Evolutionary conservation across 2,888 invertebrate genomes (phyloP).

Genomic region (Eristalis intricaria): DNA sequence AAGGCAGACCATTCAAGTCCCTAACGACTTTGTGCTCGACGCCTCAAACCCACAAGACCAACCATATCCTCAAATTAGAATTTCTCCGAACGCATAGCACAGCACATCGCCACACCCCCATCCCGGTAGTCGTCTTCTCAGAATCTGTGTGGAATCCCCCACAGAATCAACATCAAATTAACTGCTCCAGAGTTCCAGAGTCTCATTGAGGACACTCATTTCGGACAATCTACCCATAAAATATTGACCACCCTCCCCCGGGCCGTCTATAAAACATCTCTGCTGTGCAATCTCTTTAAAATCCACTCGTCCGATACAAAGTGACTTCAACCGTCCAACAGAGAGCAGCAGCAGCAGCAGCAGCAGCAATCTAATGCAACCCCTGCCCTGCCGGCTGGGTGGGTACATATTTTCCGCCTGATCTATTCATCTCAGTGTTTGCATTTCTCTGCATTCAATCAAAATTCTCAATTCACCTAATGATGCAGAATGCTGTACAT

Average conservation of each 20-base stretch:
- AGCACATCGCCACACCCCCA: not conserved
- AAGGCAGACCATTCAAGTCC: not conserved
- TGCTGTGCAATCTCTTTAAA: conserved; percentile 38
- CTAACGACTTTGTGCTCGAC: not conserved
- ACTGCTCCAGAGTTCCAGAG: conserved; percentile 33
- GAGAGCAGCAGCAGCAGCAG: not conserved
- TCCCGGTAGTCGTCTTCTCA: not conserved
- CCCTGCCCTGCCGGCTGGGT: not conserved
- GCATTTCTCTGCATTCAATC: conserved; percentile 67
- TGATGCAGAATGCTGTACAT: conserved; percentile 65
- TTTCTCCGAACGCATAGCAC: not conserved
- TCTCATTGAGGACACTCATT: conserved; percentile 36
- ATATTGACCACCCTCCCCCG: conserved; percentile 27
- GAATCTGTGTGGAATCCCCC: not conserved
- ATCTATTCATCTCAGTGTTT: conserved; percentile 68
- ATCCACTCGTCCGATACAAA: conserved; percentile 23
- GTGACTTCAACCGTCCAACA: conserved; percentile 3
- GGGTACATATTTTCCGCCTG: conserved; percentile 49
- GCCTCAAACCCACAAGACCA: not conserved
- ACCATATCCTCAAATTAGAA: not conserved
- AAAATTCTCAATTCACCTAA: conserved; percentile 66
- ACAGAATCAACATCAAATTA: conserved; percentile 30
- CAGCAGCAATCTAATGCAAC: not conserved
- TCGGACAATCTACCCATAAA: conserved; percentile 50
- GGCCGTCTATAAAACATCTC: conserved; percentile 7